Percentiles rank a stretch among this genome's conserved stretches.
Evolutionary conservation across 2,888 invertebrate species (phyloP).

Genomic region (Trichopoda pennipes): DNA sequence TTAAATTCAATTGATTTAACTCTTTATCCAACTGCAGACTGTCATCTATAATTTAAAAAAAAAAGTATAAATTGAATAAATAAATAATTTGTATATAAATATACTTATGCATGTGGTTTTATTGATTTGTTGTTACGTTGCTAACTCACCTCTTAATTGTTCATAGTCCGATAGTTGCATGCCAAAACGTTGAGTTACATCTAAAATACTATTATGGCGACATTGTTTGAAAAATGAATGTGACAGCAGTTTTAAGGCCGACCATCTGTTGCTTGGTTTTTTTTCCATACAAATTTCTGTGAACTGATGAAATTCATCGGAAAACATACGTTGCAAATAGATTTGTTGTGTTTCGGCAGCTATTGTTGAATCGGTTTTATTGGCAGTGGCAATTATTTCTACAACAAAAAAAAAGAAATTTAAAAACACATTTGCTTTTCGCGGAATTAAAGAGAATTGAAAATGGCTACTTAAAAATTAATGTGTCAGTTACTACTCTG

Average conservation of each 20-base stretch:
- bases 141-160: conserved; percentile 73
- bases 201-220: conserved; percentile 77
- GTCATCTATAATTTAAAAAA: conserved; percentile 70
- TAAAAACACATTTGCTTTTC: too few relatives aligned
- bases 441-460: too few relatives aligned
- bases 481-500: too few relatives aligned
- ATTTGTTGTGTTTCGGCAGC: conserved; percentile 80
- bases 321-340: conserved; percentile 85
- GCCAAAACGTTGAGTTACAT: conserved; percentile 76
- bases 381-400: conserved; percentile 68
- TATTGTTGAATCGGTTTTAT: conserved; percentile 77
- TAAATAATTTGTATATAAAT: conserved; percentile 65
- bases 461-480: too few relatives aligned
- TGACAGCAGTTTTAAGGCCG: conserved; percentile 85
- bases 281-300: conserved; percentile 87
- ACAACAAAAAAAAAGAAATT: not conserved
- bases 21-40: conserved; percentile 73
- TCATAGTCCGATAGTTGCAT: conserved; percentile 75
- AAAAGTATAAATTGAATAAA: conserved; percentile 56
- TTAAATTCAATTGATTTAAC: conserved; percentile 74
- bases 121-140: conserved; percentile 63
- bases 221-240: conserved; percentile 90
- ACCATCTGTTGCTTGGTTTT: conserved; percentile 86
- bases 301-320: conserved; percentile 89
- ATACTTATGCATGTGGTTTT: too few relatives aligned